Base-by-base conservation (phyloP, 2,888 invertebrate genomes). In the Helleia helle region DNA sequence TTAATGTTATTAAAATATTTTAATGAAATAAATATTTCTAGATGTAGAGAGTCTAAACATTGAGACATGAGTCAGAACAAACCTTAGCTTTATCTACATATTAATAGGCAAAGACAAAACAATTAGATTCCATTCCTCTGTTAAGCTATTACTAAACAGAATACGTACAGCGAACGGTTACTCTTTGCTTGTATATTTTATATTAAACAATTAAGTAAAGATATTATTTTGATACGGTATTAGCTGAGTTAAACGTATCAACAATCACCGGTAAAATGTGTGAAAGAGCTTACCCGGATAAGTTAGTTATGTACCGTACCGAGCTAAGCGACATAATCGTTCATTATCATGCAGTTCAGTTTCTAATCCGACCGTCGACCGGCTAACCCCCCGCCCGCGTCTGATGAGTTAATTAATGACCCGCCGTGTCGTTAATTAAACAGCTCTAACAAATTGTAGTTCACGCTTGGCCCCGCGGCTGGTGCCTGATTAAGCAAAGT, bases 401-500 rank as follows among this genome's bases (percentile, higher is more conserved):
- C 79, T 79, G 79, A 81, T 79, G 77, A 71, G 75, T 81, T 80
- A 80, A 83, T 83, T 81, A 83, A 83, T 81, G 77, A 77, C 67
- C 69, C 61, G 62, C 74, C 76, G 73, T 74, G 79, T 72, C 73
- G 71, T 66, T 83, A 80, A 84, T 84, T 81, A 80, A 73, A 73
- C 72, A 69, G 71, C 77, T 68, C 67, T 58, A 70, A 71, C 71
- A 80, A 81, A 81, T 79, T 80, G 71, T 68, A 69, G 67, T 62
- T 71, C 62, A 65, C 65, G 72, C 69, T 58, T 59, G 42, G 61
- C 65, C 63, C 61, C 54, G 63, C 66, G 71, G 65, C 64, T 56
- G 61, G 59, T 59, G 54, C 50, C 58, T 69, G 69, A 79, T 80
- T 80, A 75, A 79, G 74, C 71, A 7, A 22, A 22, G 15, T 15